Percentiles rank a stretch among this genome's conserved stretches.
These are phyloP conservation scores for Chrysopilus asiliformis DNA, from an alignment of 2,888 invertebrate genomes.

Conservation along the genomic window DNA sequence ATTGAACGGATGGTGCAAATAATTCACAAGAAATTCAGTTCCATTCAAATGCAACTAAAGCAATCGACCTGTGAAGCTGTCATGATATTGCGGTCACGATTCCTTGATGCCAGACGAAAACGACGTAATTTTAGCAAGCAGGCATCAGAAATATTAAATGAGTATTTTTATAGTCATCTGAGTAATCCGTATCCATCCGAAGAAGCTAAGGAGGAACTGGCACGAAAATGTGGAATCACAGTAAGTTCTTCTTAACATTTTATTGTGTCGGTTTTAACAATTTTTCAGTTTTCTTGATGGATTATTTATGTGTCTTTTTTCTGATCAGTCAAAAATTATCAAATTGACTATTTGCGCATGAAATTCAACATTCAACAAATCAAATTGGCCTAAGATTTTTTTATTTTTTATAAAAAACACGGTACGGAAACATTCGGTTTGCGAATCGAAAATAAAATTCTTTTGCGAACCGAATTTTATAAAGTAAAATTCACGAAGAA, in stretches of 20 bases:
- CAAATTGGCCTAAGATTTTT: too few relatives aligned
- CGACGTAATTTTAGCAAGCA: constrained; percentile 99
- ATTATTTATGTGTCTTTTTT: too few relatives aligned
- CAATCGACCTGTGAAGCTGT: constrained; percentile 99
- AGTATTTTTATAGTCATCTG: constrained; percentile 99
- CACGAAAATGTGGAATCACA: constrained; percentile 97
- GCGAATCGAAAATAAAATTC: too few relatives aligned
- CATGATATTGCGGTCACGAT: constrained; percentile 78
- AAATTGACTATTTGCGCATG: too few relatives aligned
- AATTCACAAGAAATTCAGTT: constrained; percentile 96
- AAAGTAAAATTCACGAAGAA: too few relatives aligned
- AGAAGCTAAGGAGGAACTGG: constrained; percentile 99
- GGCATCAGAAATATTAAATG: constrained; percentile 97
- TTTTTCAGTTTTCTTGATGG: too few relatives aligned
- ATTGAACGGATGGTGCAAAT: constrained; percentile 99
- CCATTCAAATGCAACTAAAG: constrained; percentile 96
- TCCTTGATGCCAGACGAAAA: constrained; percentile 71
- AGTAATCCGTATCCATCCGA: constrained; percentile 99
- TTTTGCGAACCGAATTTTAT: too few relatives aligned
- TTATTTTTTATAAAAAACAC: too few relatives aligned
- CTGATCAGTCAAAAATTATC: too few relatives aligned
- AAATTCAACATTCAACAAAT: too few relatives aligned
- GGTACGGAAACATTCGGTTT: too few relatives aligned
- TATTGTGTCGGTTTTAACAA: too few relatives aligned
- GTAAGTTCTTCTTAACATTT: constrained; percentile 38